Conservation (phyloP, 2,113 vertebrate genomes). For the Empidonax traillii region DNA sequence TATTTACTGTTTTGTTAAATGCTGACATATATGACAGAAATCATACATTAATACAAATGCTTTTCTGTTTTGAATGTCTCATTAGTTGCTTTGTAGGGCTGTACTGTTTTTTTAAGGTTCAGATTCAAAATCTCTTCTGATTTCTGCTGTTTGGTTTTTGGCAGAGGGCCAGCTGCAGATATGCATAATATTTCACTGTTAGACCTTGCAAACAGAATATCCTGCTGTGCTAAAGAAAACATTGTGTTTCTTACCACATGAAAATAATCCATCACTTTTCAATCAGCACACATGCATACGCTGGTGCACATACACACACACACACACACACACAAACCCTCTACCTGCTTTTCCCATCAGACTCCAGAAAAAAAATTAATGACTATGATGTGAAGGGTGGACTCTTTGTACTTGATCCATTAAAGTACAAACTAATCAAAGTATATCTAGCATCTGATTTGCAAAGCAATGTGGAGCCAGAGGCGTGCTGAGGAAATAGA, state of each 20-base stretch:
- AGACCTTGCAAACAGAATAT: slow-evolving; percentile 97
- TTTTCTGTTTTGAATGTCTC: slow-evolving; percentile 73
- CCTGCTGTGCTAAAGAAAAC: slow-evolving; percentile 99
- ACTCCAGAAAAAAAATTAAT: slow-evolving; percentile 78
- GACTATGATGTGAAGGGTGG: slow-evolving; percentile 80
- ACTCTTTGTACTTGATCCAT: slow-evolving; percentile 82
- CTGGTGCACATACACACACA: not conserved
- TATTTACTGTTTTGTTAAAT: slow-evolving; percentile 78
- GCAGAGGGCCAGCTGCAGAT: slow-evolving; percentile 87
- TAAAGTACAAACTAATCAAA: slow-evolving; percentile 83
- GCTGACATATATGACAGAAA: slow-evolving; percentile 61
- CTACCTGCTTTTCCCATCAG: slow-evolving; percentile 97
- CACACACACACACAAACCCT: slow-evolving; percentile 25
- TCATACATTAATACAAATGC: slow-evolving; percentile 70
- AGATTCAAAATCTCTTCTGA: slow-evolving; percentile 76
- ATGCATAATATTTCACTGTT: slow-evolving; percentile 93
- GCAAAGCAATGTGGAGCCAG: slow-evolving; percentile 66
- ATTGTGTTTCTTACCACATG: slow-evolving; percentile 96
- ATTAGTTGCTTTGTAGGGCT: slow-evolving; percentile 72
- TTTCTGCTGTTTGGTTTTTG: slow-evolving; percentile 77
- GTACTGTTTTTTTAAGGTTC: slow-evolving; percentile 71
- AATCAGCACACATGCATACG: slow-evolving; percentile 75
- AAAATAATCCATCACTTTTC: slow-evolving; percentile 96
- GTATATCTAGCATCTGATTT: slow-evolving; percentile 78
- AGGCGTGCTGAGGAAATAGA: slow-evolving; percentile 61